phyloP scores from a whole-genome alignment of 2,888 invertebrate genomes.

The Philhelius pedissequus region DNA sequence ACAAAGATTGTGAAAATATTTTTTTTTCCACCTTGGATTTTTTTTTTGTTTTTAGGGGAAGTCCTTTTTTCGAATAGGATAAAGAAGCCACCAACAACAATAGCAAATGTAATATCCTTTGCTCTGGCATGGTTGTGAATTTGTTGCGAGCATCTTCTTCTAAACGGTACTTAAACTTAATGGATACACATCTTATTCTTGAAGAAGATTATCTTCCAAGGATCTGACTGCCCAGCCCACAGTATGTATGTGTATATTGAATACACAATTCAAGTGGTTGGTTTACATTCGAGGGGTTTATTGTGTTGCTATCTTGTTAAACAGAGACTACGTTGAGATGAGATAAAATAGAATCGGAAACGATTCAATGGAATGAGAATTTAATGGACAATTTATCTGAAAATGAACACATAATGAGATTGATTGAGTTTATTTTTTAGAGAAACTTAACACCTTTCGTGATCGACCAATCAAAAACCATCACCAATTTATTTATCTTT shows the following conservation, averaged over 20 bases:
- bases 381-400: constrained; percentile 42
- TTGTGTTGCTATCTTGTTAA: constrained; percentile 26
- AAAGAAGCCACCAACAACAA: background rate
- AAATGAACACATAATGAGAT: constrained; percentile 2
- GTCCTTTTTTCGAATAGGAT: constrained; percentile 1
- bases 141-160: constrained; percentile 1
- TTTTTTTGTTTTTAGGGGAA: background rate
- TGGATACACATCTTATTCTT: constrained; percentile 53
- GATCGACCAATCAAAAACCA: constrained; percentile 50
- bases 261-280: constrained; percentile 38
- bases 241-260: constrained; percentile 34
- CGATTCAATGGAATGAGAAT: constrained; percentile 6
- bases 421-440: constrained; percentile 15
- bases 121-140: background rate
- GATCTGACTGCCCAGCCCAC: constrained; percentile 8
- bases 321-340: constrained; percentile 13
- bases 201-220: constrained; percentile 20
- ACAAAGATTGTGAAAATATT: constrained; percentile 8
- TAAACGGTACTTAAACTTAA: constrained; percentile 48
- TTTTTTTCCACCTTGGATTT: background rate
- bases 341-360: constrained; percentile 21
- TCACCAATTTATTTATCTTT: background rate
- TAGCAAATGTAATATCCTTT: constrained; percentile 38
- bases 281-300: constrained; percentile 10
- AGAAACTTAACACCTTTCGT: constrained; percentile 44